phyloP scores from a whole-genome alignment of 2,113 vertebrate genomes.

The Lasiurus cinereus region DNA sequence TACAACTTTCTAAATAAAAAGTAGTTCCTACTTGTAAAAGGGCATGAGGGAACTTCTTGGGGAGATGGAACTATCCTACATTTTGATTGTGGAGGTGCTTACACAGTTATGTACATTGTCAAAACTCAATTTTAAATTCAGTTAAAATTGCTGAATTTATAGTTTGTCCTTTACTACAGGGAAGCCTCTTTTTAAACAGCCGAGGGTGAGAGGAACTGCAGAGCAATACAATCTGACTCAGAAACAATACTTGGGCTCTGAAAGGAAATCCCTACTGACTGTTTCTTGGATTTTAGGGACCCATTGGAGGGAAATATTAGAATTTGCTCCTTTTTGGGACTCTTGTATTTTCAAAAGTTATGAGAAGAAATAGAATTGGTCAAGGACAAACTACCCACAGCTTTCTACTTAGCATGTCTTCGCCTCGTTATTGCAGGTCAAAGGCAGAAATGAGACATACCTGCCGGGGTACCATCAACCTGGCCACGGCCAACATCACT shows the following conservation, averaged over 20 bases:
- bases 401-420: background rate
- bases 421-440: conserved; percentile 85
- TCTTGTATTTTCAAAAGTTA: background rate
- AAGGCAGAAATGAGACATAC: conserved; percentile 99
- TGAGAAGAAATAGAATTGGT: background rate
- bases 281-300: background rate
- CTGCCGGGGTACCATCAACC: conserved; percentile 97
- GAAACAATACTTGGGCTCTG: background rate
- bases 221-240: background rate
- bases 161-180: background rate
- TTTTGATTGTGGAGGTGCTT: background rate
- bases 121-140: background rate
- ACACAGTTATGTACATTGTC: background rate
- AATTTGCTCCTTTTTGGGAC: background rate
- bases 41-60: background rate
- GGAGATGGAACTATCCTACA: background rate
- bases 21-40: background rate
- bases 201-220: background rate
- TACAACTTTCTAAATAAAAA: conserved; percentile 37
- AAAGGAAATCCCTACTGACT: background rate
- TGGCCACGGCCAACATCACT: conserved; percentile 96
- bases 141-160: conserved; percentile 32
- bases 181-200: conserved; percentile 8
- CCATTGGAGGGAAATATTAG: background rate
- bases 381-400: background rate